These are phyloP conservation scores for Iselma pallidipennis DNA, from an alignment of 2,888 invertebrate species.

Conservation along the genomic window DNA sequence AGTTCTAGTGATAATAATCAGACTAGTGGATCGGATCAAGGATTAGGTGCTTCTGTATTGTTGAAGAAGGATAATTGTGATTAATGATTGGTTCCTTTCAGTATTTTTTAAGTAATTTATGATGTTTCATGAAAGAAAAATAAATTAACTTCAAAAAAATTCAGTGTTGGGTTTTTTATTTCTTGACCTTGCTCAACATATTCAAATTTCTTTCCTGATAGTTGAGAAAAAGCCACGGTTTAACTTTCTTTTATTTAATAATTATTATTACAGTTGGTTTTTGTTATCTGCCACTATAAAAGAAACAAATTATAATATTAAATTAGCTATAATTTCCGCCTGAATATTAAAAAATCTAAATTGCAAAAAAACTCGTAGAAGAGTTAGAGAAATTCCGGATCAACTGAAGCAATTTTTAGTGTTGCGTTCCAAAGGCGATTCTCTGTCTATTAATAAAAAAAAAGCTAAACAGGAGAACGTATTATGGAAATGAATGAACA, in stretches of 20 bases:
- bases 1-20: not conserved
- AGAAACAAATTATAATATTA: too few relatives aligned
- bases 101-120: constrained; percentile 1
- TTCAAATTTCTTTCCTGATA: not conserved
- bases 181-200: too few relatives aligned
- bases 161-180: not conserved
- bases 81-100: not conserved
- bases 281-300: too few relatives aligned
- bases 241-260: too few relatives aligned
- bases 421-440: not conserved
- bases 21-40: not conserved
- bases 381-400: too few relatives aligned
- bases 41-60: not conserved
- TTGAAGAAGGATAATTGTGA: not conserved
- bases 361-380: too few relatives aligned
- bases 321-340: too few relatives aligned
- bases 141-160: not conserved
- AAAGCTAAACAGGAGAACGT: constrained; percentile 9
- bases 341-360: too few relatives aligned
- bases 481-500: constrained; percentile 8
- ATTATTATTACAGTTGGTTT: too few relatives aligned
- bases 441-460: not conserved
- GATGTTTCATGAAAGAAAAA: not conserved
- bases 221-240: too few relatives aligned
- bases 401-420: not conserved